Evolutionary conservation across 2,888 invertebrate genomes (phyloP).

Genomic region (Pheosia gnoma): DNA sequence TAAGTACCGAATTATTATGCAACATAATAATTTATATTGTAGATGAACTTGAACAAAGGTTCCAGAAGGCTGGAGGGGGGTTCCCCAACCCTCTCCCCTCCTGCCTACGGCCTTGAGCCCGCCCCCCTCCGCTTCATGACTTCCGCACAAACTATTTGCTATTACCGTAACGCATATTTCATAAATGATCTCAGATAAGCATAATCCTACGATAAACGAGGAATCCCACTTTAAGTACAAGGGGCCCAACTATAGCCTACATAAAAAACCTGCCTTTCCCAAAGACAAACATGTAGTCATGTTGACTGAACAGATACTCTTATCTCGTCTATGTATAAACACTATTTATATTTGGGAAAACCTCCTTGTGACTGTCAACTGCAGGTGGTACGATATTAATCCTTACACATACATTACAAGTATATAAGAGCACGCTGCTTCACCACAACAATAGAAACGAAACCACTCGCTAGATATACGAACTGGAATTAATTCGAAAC

Average conservation of each 20-base stretch:
- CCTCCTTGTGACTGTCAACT: constrained; percentile 52
- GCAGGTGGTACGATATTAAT: constrained; percentile 48
- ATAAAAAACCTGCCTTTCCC: constrained; percentile 9
- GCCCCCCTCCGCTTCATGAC: too few relatives aligned
- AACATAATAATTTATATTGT: not conserved
- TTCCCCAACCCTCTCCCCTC: too few relatives aligned
- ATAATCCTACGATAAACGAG: too few relatives aligned
- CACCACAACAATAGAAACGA: constrained; percentile 42
- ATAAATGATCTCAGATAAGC: too few relatives aligned
- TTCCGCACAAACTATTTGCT: too few relatives aligned
- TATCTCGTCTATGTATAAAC: constrained; percentile 59
- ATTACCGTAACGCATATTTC: too few relatives aligned
- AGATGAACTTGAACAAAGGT: too few relatives aligned
- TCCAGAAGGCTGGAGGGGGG: too few relatives aligned
- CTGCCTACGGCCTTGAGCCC: too few relatives aligned
- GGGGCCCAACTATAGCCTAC: too few relatives aligned
- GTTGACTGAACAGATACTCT: constrained; percentile 44
- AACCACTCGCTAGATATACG: constrained; percentile 35
- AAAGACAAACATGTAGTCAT: constrained; percentile 26
- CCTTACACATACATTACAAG: constrained; percentile 52
- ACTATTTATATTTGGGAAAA: constrained; percentile 64
- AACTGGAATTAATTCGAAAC: constrained; percentile 45
- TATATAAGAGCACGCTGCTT: constrained; percentile 60
- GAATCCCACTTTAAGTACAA: too few relatives aligned
- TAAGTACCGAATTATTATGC: not conserved